A percentile compares a stretch with the other conserved stretches of the same genome.
These are phyloP conservation scores for Sphaeramia orbicularis DNA, from an alignment of 2,797 vertebrate genomes.

Conservation along the genomic window DNA sequence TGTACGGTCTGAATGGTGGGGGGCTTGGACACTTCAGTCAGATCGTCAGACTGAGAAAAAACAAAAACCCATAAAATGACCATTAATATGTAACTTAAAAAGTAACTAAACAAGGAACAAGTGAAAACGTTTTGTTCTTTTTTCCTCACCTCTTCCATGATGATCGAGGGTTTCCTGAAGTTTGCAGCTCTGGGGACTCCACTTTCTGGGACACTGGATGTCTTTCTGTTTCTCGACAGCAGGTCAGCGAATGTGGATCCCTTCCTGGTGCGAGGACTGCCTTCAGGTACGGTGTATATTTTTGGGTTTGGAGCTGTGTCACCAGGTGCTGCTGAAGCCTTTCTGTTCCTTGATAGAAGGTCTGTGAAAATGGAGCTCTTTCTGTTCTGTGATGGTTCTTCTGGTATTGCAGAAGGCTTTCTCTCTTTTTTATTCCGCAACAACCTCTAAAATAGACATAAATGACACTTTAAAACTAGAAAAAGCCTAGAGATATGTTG, in stretches of 20 bases:
- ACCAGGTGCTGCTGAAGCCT: constrained; percentile 60
- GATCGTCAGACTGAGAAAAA: constrained; percentile 63
- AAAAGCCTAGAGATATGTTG: too few relatives aligned
- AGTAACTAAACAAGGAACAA: neutral
- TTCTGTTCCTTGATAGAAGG: constrained; percentile 73
- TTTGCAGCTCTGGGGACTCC: constrained; percentile 17
- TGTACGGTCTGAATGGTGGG: constrained; percentile 79
- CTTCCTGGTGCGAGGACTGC: constrained; percentile 56
- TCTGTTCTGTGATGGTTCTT: constrained; percentile 57
- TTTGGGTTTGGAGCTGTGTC: constrained; percentile 59
- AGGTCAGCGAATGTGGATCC: constrained; percentile 77
- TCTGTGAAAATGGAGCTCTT: constrained; percentile 80
- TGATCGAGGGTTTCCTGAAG: constrained; percentile 74
- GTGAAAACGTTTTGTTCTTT: neutral
- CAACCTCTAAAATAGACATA: constrained; percentile 69
- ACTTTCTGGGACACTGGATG: constrained; percentile 60
- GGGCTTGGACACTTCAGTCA: constrained; percentile 59
- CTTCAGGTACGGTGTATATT: constrained; percentile 67
- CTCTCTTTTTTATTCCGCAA: constrained; percentile 71
- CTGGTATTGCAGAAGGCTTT: constrained; percentile 48
- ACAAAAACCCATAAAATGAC: constrained; percentile 8
- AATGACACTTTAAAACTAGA: neutral
- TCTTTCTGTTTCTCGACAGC: constrained; percentile 73
- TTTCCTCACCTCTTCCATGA: constrained; percentile 78
- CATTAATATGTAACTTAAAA: neutral